Conservation (phyloP, 2,888 invertebrate genomes). For the Xestia ashworthii region DNA sequence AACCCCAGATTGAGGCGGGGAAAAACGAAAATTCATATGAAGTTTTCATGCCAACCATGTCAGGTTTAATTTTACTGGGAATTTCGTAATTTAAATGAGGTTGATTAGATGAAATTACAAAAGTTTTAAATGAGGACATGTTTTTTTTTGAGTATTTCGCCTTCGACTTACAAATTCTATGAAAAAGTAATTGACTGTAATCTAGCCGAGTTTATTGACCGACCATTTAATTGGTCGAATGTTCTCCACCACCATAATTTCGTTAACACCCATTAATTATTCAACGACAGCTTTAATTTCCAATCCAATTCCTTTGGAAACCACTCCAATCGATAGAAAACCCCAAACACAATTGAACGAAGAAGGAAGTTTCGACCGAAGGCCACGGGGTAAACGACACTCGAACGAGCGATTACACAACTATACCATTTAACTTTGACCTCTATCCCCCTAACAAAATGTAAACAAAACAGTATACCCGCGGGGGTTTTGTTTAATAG, state of each 20-base stretch:
- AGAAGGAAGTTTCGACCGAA: constrained; percentile 81
- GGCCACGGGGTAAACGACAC: constrained; percentile 88
- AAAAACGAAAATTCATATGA: constrained; percentile 21
- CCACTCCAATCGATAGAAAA: constrained; percentile 33
- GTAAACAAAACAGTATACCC: constrained; percentile 57
- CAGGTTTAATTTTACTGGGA: constrained; percentile 1
- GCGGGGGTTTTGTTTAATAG: constrained; percentile 63
- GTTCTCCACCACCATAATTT: constrained; percentile 21
- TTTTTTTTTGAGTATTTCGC: neutral
- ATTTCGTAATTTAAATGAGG: neutral
- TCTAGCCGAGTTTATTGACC: constrained; percentile 33
- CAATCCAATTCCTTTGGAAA: constrained; percentile 34
- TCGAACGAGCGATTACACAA: constrained; percentile 80
- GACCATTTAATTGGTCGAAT: neutral
- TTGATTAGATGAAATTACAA: constrained; percentile 1
- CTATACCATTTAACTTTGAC: constrained; percentile 75
- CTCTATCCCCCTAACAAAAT: constrained; percentile 64
- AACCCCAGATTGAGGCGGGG: constrained; percentile 22
- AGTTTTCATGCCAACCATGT: constrained; percentile 10
- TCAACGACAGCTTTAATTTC: constrained; percentile 35
- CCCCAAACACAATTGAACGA: constrained; percentile 71
- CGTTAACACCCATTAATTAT: constrained; percentile 32
- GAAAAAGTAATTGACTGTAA: neutral
- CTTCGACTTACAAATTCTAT: neutral
- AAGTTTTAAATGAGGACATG: neutral